Percentiles rank a stretch among this genome's conserved stretches.
Conservation (phyloP, 2,113 vertebrate genomes). For the Indri indri region DNA sequence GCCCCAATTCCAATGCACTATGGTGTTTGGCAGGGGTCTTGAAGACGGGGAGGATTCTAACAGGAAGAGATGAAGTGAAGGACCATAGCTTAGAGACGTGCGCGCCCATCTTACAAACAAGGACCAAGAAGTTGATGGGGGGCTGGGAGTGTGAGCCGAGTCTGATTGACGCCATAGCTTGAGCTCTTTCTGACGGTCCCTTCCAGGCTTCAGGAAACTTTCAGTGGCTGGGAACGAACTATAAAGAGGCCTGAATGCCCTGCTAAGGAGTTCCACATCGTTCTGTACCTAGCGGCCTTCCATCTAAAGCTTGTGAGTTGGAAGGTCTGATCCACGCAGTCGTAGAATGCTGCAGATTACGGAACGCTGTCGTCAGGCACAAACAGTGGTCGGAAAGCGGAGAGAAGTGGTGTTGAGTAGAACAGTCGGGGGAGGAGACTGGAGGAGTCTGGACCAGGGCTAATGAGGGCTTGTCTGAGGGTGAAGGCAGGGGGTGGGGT, state of each 20-base stretch:
- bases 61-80: background rate
- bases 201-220: background rate
- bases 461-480: background rate
- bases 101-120: background rate
- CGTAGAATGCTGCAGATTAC: background rate
- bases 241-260: background rate
- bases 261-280: background rate
- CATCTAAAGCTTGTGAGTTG: background rate
- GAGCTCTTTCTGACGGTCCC: background rate
- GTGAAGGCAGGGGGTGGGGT: background rate
- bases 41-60: background rate
- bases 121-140: background rate
- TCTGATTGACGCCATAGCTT: background rate
- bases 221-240: background rate
- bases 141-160: background rate
- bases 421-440: background rate
- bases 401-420: background rate
- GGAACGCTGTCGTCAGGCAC: background rate
- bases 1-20: background rate
- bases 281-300: background rate
- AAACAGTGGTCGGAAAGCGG: background rate
- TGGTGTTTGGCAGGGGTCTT: background rate
- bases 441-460: background rate
- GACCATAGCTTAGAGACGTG: background rate
- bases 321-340: background rate